A percentile compares a stretch with the other conserved stretches of the same genome.
Conservation (phyloP, 2,113 vertebrate genomes). For the Heterochromis multidens region DNA sequence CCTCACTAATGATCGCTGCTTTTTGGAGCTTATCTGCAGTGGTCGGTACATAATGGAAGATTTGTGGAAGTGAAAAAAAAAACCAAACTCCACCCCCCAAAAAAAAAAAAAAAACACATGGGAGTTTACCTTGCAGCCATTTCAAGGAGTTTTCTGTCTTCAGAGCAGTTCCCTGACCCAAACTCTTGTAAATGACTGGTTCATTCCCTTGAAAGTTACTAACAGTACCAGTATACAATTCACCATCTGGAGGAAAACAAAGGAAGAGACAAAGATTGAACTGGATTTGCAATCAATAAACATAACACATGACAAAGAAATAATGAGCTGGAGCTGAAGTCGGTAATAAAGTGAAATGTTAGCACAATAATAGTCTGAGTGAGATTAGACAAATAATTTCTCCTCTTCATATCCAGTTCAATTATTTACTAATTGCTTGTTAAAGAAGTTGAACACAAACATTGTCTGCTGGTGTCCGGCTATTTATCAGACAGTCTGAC, state of each 20-base stretch:
- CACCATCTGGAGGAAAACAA: constrained; percentile 80
- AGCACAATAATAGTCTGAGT: not conserved
- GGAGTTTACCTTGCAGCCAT: constrained; percentile 91
- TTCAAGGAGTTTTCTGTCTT: constrained; percentile 97
- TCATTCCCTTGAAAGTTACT: constrained; percentile 98
- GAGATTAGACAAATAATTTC: constrained; percentile 14
- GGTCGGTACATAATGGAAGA: constrained; percentile 10
- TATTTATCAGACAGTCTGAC: constrained; percentile 22
- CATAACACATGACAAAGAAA: not conserved
- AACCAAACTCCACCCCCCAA: too few species aligned
- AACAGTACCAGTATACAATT: constrained; percentile 91
- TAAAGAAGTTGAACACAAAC: constrained; percentile 41
- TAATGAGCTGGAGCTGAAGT: not conserved
- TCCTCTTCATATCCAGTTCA: constrained; percentile 11
- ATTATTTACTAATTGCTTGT: constrained; percentile 52
- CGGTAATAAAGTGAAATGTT: not conserved
- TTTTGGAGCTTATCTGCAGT: constrained; percentile 38
- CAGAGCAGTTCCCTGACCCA: constrained; percentile 83
- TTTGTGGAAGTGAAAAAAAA: not conserved
- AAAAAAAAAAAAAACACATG: not conserved
- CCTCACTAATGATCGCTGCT: constrained; percentile 47
- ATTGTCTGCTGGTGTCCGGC: constrained; percentile 10
- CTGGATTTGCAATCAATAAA: not conserved
- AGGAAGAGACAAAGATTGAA: not conserved
- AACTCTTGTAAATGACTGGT: constrained; percentile 91